Evolutionary conservation across 2,888 invertebrate species (phyloP).

Genomic region (Agriopis leucophaearia): DNA sequence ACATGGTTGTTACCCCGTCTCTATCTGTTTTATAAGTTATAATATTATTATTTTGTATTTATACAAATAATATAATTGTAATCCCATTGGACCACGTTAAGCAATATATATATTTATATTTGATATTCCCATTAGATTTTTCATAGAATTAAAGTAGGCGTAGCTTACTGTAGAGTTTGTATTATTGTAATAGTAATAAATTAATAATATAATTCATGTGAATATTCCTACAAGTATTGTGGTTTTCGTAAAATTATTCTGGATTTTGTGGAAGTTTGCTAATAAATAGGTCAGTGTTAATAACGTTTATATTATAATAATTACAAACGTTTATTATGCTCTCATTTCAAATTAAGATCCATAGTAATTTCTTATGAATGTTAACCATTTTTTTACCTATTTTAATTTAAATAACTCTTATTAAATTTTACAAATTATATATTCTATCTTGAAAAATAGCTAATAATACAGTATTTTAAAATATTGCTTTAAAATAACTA

Average conservation of each 20-base stretch:
- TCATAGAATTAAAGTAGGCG: constrained; percentile 72
- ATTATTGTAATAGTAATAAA: constrained; percentile 51
- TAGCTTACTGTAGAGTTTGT: constrained; percentile 81
- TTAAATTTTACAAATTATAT: not conserved
- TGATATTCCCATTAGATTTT: constrained; percentile 73
- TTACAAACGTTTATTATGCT: constrained; percentile 1
- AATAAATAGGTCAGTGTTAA: constrained; percentile 22
- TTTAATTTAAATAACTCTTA: not conserved
- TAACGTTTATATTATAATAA: constrained; percentile 6
- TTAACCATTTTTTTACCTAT: not conserved
- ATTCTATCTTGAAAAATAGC: constrained; percentile 2
- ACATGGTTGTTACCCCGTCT: constrained; percentile 54
- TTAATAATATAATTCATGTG: constrained; percentile 59
- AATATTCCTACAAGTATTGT: constrained; percentile 38
- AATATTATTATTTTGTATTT: constrained; percentile 19
- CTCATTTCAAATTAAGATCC: not conserved
- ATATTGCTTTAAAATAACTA: constrained; percentile 21
- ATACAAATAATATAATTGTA: constrained; percentile 48
- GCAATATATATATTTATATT: constrained; percentile 78
- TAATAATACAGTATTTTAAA: constrained; percentile 1
- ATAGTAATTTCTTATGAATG: not conserved
- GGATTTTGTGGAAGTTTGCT: constrained; percentile 19
- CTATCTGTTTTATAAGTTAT: constrained; percentile 8
- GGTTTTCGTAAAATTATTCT: constrained; percentile 26
- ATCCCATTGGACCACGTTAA: constrained; percentile 83